A percentile compares a stretch with the other conserved stretches of the same genome.
Evolutionary conservation across 2,113 vertebrate genomes (phyloP).

Genomic region (Panthera tigris): DNA sequence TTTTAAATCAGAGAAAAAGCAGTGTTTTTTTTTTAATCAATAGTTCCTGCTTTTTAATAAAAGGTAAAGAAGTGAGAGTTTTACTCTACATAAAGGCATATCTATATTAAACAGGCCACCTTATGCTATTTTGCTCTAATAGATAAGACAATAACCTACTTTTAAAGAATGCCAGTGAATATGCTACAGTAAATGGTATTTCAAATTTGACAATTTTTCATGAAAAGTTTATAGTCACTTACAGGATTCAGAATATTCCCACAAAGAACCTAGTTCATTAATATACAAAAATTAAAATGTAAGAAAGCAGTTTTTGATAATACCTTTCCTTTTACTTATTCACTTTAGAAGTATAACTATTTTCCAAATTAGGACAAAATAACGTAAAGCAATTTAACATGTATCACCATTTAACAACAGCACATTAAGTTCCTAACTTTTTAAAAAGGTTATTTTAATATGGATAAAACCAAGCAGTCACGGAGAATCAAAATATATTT

Average conservation of each 20-base stretch:
- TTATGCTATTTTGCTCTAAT: constrained; percentile 67
- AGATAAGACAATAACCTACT: constrained; percentile 74
- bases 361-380: constrained; percentile 15
- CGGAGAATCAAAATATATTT: background rate
- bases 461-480: background rate
- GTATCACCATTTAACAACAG: background rate
- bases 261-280: background rate
- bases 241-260: background rate
- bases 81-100: constrained; percentile 19
- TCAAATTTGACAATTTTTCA: constrained; percentile 17
- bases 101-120: constrained; percentile 55
- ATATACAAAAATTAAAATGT: constrained; percentile 6
- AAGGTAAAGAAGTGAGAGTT: constrained; percentile 38
- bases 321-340: constrained; percentile 2
- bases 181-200: background rate
- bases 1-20: background rate
- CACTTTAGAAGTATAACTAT: constrained; percentile 4
- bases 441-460: background rate
- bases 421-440: background rate
- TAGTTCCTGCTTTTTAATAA: background rate
- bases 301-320: constrained; percentile 22
- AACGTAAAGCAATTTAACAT: background rate
- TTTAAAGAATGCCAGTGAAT: constrained; percentile 45
- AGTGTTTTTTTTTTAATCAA: background rate
- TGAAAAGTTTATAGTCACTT: background rate